Conservation (phyloP, 2,797 vertebrate genomes). For the Poecilia gillii region DNA sequence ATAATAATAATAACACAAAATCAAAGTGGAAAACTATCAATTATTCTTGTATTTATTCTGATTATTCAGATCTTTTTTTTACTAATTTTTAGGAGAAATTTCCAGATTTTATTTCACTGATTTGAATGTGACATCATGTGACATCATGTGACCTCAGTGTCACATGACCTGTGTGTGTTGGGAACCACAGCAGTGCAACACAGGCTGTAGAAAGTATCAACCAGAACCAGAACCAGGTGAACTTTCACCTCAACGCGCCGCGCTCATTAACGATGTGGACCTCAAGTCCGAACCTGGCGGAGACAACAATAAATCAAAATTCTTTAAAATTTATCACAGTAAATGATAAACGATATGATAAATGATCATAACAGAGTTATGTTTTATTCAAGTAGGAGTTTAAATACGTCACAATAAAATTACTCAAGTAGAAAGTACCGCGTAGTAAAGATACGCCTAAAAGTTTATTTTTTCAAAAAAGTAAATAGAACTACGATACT, state of each 20-base stretch:
- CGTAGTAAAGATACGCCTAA: too few species aligned
- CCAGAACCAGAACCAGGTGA: neutral
- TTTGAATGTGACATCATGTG: too few species aligned
- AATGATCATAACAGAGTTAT: too few species aligned
- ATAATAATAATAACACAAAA: neutral
- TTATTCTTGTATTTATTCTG: neutral
- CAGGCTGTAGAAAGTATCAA: neutral
- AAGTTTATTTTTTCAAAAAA: too few species aligned
- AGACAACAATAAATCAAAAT: too few species aligned
- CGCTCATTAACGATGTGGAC: neutral
- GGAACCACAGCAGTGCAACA: neutral
- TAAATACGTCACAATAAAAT: too few species aligned
- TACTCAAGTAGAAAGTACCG: too few species aligned
- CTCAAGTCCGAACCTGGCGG: neutral
- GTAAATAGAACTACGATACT: too few species aligned
- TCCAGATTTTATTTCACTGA: neutral
- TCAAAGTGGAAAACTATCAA: neutral
- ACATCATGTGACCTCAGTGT: neutral
- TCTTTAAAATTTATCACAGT: too few species aligned
- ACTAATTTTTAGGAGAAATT: neutral
- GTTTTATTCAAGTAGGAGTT: too few species aligned
- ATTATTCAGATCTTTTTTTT: neutral
- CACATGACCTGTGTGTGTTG: neutral
- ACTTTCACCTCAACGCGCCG: neutral
- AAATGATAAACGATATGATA: too few species aligned